Base-by-base conservation (phyloP, 2,113 vertebrate species). In the Etheostoma cragini region DNA sequence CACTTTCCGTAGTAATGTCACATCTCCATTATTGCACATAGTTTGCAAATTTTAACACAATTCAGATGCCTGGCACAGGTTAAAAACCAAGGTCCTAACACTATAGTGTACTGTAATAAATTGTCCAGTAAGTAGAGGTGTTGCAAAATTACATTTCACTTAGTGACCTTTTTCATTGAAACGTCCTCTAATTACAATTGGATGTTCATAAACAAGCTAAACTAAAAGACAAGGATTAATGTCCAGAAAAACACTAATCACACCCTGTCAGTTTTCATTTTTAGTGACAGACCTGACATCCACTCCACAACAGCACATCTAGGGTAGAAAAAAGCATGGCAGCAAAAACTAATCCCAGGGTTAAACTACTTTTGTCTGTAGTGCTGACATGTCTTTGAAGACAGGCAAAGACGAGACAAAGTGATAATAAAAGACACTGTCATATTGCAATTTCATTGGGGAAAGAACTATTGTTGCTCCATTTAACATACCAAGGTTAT, bases 401-500 rank as follows among this genome's bases (percentile, higher is more conserved):
- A 81, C 71, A 61, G 68, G 84, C 76, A 87, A 82, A 88, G 80
- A 82, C 70, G 54, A 77, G 76, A 86, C 75, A 77, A 73, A 85
- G 77, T 61, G 72, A 88, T 80, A 78, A 87, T 76, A 77, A 78
- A 88, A 87, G 77, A 88, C 64, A 47, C 63, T 74, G 75, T 87
- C 80, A 82, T 74, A 71, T 47, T 80, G 74, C 77, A 72, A 60
- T 86, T 87, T 89, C 79, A 85, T 82, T 78, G 58, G 49, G 61
- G 53, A 86, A 81, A 79, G 70, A 87, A 53, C 56, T 26, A 62
- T 72, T 67, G 87, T 82, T 83, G 78, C 78, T 87, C 75, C 84
- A 85, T 88, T 87, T 87, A 79, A 87, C 76, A 89, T 42, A 84
- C 82, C 90, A 89, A 89, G 83, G 90, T 92, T 87, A 84, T 89